Evolutionary conservation across 2,888 invertebrate species (phyloP).

Genomic region (Mimumesa dahlbomi): DNA sequence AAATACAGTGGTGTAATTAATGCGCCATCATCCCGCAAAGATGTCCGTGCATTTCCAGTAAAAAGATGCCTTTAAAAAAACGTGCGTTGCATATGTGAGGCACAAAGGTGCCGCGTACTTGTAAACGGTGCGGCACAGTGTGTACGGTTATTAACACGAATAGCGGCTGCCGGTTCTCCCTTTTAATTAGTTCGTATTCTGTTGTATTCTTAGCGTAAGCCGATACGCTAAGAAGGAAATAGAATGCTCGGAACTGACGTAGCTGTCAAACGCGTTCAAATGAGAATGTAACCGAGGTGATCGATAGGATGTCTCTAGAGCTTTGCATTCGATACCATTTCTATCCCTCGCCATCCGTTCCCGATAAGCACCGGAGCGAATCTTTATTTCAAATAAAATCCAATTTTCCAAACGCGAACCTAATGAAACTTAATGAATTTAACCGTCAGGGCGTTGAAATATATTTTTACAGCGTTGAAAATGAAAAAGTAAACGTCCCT

Average conservation of each 20-base stretch:
- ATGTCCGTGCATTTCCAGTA: no score
- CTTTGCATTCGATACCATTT: constrained; percentile 52
- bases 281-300: constrained; percentile 41
- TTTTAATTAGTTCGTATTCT: constrained; percentile 53
- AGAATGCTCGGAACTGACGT: constrained; percentile 31
- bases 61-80: no score
- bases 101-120: no score
- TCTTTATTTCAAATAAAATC: constrained; percentile 48
- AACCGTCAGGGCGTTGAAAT: constrained; percentile 25
- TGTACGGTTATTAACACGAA: constrained; percentile 47
- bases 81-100: no score
- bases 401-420: constrained; percentile 43
- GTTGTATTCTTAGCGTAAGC: not conserved
- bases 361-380: constrained; percentile 49
- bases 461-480: constrained; percentile 34
- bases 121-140: not conserved
- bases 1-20: no score
- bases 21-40: no score
- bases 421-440: constrained; percentile 42
- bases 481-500: no score
- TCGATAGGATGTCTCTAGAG: constrained; percentile 50
- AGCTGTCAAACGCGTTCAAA: constrained; percentile 50
- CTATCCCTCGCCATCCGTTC: constrained; percentile 24
- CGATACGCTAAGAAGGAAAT: constrained; percentile 52
- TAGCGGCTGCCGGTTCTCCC: constrained; percentile 41